phyloP scores from a whole-genome alignment of 2,113 vertebrate genomes.

The Circaetus gallicus region DNA sequence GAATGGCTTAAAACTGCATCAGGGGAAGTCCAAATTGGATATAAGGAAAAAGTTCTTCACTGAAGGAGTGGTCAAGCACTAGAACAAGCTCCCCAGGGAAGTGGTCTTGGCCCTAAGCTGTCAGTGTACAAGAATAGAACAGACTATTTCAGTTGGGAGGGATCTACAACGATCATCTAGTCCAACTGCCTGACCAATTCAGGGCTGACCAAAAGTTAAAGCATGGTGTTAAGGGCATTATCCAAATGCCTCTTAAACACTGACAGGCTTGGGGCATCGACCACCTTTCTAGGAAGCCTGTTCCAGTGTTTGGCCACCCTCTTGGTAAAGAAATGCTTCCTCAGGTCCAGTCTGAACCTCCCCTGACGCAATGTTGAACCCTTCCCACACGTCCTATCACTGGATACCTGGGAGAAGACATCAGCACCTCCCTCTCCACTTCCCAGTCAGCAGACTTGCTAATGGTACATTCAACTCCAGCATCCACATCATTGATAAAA shows the following conservation, averaged over 20 bases:
- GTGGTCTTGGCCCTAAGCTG: background rate
- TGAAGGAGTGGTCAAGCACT: background rate
- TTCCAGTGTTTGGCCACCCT: background rate
- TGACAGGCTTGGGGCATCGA: background rate
- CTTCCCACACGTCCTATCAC: too few relatives aligned
- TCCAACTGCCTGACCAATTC: background rate
- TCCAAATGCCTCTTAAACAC: background rate
- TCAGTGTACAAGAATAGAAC: background rate
- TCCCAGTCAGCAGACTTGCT: too few relatives aligned
- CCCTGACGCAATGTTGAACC: rapidly evolving
- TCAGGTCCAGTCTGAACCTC: background rate
- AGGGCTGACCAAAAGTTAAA: background rate
- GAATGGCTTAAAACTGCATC: background rate
- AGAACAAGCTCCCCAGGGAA: background rate
- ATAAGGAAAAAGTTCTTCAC: background rate
- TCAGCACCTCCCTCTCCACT: too few relatives aligned
- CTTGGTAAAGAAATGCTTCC: background rate
- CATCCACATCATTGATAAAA: too few relatives aligned
- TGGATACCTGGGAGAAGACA: too few relatives aligned
- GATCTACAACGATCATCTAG: rapidly evolving
- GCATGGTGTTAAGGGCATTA: background rate
- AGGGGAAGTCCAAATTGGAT: background rate
- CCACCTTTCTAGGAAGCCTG: background rate
- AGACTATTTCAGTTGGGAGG: background rate
- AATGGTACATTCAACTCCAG: too few relatives aligned